phyloP scores from a whole-genome alignment of 2,888 invertebrate genomes.

The Rotaria sp. region DNA sequence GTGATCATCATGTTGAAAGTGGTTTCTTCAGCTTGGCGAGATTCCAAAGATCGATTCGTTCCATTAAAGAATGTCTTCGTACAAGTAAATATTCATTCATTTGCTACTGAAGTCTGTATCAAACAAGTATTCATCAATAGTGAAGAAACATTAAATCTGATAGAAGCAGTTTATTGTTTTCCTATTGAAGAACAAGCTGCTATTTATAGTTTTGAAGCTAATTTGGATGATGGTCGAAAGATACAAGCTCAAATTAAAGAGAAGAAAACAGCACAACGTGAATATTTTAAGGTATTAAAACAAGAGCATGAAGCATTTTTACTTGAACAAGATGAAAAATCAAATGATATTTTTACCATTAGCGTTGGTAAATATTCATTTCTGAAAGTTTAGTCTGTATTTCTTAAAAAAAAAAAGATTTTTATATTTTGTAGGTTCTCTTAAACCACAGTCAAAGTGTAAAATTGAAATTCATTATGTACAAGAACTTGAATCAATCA shows the following conservation, averaged over 20 bases:
- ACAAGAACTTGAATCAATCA: not conserved
- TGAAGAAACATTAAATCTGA: not conserved
- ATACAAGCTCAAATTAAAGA: not conserved
- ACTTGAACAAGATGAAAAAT: not conserved
- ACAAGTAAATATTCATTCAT: not conserved
- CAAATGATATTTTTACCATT: not conserved
- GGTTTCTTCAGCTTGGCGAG: not conserved
- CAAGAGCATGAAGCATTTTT: not conserved
- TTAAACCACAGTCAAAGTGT: not conserved
- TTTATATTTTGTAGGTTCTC: not conserved
- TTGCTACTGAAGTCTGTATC: not conserved
- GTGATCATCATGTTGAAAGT: not conserved
- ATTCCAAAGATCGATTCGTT: not conserved
- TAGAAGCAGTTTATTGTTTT: not conserved
- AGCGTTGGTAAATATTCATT: not conserved
- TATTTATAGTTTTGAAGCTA: not conserved
- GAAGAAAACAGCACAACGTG: not conserved
- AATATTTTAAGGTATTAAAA: not conserved
- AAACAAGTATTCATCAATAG: not conserved
- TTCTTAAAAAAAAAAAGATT: not conserved
- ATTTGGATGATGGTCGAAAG: not conserved
- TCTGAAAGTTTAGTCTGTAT: not conserved
- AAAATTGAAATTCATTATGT: conserved; percentile 20
- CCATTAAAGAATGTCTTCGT: not conserved
- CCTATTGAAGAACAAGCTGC: not conserved